Conservation (phyloP, 92 coral and sea anemone species). For the Meandrina meandrites region DNA sequence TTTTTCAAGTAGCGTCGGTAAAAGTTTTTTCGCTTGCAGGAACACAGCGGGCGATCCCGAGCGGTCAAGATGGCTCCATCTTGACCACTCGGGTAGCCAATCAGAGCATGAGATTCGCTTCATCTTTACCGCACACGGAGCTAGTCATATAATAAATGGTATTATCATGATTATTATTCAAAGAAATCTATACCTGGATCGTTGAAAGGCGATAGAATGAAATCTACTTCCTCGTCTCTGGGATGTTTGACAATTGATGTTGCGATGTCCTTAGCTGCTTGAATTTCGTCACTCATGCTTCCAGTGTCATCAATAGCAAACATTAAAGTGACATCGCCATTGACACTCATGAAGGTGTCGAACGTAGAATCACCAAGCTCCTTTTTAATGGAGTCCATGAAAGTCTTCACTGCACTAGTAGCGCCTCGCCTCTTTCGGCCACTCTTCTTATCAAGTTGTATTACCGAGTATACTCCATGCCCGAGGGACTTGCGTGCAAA, state of each 20-base stretch:
- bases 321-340: constrained; percentile 78
- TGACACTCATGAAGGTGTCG: constrained; percentile 64
- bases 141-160: neutral
- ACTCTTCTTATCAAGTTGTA: neutral
- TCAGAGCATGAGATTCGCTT: too few species aligned
- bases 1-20: too few species aligned
- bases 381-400: constrained; percentile 46
- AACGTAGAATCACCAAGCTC: constrained; percentile 54
- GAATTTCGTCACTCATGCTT: constrained; percentile 69
- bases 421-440: constrained; percentile 38
- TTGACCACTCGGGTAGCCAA: too few species aligned
- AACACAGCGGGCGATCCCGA: too few species aligned
- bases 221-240: constrained; percentile 61
- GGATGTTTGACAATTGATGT: constrained; percentile 49
- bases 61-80: too few species aligned
- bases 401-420: constrained; percentile 37
- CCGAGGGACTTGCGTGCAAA: constrained; percentile 87
- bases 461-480: constrained; percentile 63
- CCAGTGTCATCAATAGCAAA: constrained; percentile 75
- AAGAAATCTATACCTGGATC: constrained; percentile 64
- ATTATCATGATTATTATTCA: neutral
- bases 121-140: too few species aligned
- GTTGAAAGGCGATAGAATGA: constrained; percentile 73
- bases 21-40: too few species aligned
- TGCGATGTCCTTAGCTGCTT: constrained; percentile 64